A percentile compares a stretch with the other conserved stretches of the same genome.
Conservation (phyloP, 2,888 invertebrate species). For the Tryphoninae sp. region DNA sequence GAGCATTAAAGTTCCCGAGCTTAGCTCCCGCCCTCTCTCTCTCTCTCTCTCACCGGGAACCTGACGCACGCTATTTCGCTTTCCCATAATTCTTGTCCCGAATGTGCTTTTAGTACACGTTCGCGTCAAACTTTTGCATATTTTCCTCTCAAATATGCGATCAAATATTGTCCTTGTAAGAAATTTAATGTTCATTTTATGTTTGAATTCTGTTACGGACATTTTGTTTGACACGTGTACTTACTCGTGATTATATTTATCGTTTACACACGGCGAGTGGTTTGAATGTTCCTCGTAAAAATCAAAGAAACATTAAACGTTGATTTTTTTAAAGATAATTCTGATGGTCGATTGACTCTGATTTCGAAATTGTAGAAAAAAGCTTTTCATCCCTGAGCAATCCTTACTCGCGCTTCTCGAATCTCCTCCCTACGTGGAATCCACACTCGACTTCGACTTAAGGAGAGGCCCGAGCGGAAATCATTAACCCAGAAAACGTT, state of each 20-base stretch:
- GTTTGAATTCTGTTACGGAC: background rate
- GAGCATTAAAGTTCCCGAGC: constrained; percentile 56
- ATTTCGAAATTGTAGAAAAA: constrained; percentile 18
- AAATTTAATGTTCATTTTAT: background rate
- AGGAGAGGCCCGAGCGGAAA: constrained; percentile 69
- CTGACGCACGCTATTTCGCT: constrained; percentile 33
- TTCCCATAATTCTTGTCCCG: constrained; percentile 33
- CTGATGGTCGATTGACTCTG: background rate
- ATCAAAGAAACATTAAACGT: background rate
- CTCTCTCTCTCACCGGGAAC: constrained; percentile 29
- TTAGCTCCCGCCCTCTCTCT: background rate
- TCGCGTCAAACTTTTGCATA: constrained; percentile 34
- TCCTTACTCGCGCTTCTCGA: constrained; percentile 6
- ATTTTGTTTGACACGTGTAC: background rate
- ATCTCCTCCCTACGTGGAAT: constrained; percentile 52
- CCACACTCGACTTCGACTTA: constrained; percentile 69
- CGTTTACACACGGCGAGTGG: too few relatives aligned
- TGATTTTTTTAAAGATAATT: background rate
- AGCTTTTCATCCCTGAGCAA: constrained; percentile 24
- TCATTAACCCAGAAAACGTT: constrained; percentile 72
- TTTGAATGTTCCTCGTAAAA: background rate
- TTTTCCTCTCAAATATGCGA: constrained; percentile 24
- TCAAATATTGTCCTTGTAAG: constrained; percentile 11
- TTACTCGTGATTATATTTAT: too few relatives aligned
- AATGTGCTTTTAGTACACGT: constrained; percentile 5